Evolutionary conservation across 2,888 invertebrate genomes (phyloP).

Genomic region (Marasmarcha lunaedactyla): DNA sequence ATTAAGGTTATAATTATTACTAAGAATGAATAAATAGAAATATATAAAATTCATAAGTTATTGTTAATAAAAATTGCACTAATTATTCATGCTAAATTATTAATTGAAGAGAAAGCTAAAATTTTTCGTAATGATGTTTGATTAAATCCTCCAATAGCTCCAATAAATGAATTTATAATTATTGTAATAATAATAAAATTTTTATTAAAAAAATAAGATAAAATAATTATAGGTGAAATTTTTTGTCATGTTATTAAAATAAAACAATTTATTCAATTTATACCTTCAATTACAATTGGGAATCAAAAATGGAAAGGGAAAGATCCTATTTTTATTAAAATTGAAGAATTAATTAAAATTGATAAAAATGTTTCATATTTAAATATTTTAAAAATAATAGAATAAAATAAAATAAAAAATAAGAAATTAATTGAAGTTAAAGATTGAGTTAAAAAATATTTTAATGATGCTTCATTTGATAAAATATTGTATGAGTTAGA

Average conservation of each 20-base stretch:
- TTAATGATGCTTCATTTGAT: slow-evolving; percentile 66
- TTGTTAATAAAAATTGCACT: slow-evolving; percentile 48
- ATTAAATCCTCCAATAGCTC: slow-evolving; percentile 64
- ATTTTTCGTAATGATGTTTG: slow-evolving; percentile 70
- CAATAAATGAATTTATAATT: slow-evolving; percentile 52
- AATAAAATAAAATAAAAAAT: slow-evolving; percentile 52
- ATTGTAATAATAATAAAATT: slow-evolving; percentile 50
- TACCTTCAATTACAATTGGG: slow-evolving; percentile 68
- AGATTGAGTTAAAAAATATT: slow-evolving; percentile 72
- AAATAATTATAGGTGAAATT: slow-evolving; percentile 70
- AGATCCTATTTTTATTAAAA: slow-evolving; percentile 70
- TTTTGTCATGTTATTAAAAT: slow-evolving; percentile 75
- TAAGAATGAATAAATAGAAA: slow-evolving; percentile 52
- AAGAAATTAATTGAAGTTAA: slow-evolving; percentile 68
- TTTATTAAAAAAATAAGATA: slow-evolving; percentile 54
- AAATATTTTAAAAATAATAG: slow-evolving; percentile 39
- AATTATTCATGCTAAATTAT: slow-evolving; percentile 72
- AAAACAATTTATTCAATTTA: slow-evolving; percentile 67
- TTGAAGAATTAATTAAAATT: slow-evolving; percentile 41
- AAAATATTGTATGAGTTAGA: slow-evolving; percentile 55
- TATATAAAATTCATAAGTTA: slow-evolving; percentile 55
- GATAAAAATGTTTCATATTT: slow-evolving; percentile 30
- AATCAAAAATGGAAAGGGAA: slow-evolving; percentile 73
- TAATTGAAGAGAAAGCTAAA: slow-evolving; percentile 73
- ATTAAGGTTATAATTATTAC: slow-evolving; percentile 48